A percentile compares a stretch with the other conserved stretches of the same genome.
Evolutionary conservation across 2,113 vertebrate species (phyloP).

Genomic region (Apistogramma diplotaenia): DNA sequence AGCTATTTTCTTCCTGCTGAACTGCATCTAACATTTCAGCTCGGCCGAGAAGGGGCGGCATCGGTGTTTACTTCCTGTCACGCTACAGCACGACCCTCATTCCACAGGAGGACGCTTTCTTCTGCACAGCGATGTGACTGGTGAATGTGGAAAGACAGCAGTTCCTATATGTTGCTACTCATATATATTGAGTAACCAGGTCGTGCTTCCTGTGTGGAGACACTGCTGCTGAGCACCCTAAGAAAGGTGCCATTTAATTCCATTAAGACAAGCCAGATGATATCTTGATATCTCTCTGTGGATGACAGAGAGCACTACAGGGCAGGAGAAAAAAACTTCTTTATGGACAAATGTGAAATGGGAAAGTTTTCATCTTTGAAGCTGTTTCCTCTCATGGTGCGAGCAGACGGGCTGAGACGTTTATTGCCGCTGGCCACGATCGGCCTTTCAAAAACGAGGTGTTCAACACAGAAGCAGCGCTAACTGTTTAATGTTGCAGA

Average conservation of each 20-base stretch:
- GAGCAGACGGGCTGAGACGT: background rate
- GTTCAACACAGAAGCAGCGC: background rate
- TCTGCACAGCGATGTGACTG: background rate
- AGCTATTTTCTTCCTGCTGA: background rate
- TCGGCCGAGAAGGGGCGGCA: no score
- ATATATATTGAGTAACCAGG: background rate
- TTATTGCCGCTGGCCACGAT: background rate
- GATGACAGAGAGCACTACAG: background rate
- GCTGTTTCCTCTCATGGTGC: background rate
- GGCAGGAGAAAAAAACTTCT: background rate
- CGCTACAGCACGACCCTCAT: fast-evolving
- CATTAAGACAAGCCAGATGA: no score
- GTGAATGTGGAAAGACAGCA: background rate
- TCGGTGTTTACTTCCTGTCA: fast-evolving
- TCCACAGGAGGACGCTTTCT: background rate
- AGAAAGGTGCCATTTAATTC: no score
- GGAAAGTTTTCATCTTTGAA: background rate
- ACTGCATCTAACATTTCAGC: background rate
- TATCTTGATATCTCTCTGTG: no score
- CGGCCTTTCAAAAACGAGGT: background rate
- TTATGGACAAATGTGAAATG: background rate
- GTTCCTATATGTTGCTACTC: background rate
- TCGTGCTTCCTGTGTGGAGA: background rate
- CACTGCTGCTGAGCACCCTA: background rate
- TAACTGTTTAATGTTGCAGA: background rate